Percentiles rank a stretch among this genome's conserved stretches.
Conservation (phyloP, 30 jellyfish, hydroid and myxozoan species). For the Clytia hemisphaerica region DNA sequence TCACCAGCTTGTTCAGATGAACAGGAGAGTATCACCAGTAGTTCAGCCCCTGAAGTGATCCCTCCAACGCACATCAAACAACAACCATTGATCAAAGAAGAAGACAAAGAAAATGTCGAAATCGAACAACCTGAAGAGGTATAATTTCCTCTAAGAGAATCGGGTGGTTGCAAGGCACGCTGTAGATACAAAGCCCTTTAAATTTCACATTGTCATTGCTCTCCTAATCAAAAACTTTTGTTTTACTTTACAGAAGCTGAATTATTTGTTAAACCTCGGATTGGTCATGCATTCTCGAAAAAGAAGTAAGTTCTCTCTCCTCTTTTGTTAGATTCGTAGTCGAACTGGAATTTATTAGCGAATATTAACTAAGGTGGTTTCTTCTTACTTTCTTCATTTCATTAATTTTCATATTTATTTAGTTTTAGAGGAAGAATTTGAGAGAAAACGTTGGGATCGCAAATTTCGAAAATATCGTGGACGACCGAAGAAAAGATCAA, state of each 20-base stretch:
- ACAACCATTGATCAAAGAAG: background rate
- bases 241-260: slow-evolving; percentile 44
- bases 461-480: slow-evolving; percentile 74
- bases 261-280: slow-evolving; percentile 65
- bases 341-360: background rate
- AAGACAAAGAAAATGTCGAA: slow-evolving; percentile 10
- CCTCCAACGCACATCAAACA: background rate
- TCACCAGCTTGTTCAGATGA: slow-evolving; percentile 23
- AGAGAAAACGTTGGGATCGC: slow-evolving; percentile 82
- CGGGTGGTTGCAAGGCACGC: background rate
- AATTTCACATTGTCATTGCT: no score
- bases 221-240: background rate
- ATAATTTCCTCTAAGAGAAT: background rate
- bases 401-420: background rate
- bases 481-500: slow-evolving; percentile 63
- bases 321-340: background rate
- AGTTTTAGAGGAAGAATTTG: slow-evolving; percentile 82
- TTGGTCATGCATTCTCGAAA: slow-evolving; percentile 67
- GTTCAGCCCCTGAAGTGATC: background rate
- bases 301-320: slow-evolving; percentile 47
- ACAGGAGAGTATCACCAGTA: background rate
- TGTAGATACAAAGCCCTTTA: no score
- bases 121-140: slow-evolving; percentile 33
- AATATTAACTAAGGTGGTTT: background rate
- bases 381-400: background rate